phyloP scores from a whole-genome alignment of 2,113 vertebrate genomes.

The Azemiops feae region DNA sequence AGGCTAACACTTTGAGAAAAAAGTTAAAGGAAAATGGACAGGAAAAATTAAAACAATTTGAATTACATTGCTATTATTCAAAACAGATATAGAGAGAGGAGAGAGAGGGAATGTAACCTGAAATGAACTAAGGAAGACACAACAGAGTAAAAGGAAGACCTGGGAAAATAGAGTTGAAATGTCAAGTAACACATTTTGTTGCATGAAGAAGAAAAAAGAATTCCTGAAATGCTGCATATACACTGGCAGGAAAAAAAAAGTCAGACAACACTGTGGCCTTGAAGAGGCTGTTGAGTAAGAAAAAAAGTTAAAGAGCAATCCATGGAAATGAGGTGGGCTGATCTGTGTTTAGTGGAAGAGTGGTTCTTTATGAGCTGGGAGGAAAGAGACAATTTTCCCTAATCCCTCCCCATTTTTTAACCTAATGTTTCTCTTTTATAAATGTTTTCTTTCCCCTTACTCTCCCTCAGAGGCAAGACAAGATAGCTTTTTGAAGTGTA shows the following conservation, averaged over 20 bases:
- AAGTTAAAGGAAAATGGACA: not conserved
- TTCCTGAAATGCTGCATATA: slow-evolving; percentile 8
- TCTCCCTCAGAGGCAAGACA: not conserved
- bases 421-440: not conserved
- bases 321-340: not conserved
- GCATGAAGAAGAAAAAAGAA: slow-evolving; percentile 10
- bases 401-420: not conserved
- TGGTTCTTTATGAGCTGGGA: not conserved
- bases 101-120: not conserved
- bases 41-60: not conserved
- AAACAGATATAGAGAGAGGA: not conserved
- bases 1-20: not conserved
- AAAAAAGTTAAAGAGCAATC: not conserved
- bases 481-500: not conserved
- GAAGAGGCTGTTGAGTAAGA: not conserved
- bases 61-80: not conserved
- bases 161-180: slow-evolving; percentile 27
- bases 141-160: not conserved
- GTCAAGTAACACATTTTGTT: slow-evolving; percentile 9
- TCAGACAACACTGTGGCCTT: not conserved
- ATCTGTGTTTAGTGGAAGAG: not conserved
- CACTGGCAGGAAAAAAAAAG: not conserved
- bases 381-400: no score
- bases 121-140: not conserved
- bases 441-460: not conserved